Conservation (phyloP, 2,113 vertebrate genomes). For the Propithecus coquereli region DNA sequence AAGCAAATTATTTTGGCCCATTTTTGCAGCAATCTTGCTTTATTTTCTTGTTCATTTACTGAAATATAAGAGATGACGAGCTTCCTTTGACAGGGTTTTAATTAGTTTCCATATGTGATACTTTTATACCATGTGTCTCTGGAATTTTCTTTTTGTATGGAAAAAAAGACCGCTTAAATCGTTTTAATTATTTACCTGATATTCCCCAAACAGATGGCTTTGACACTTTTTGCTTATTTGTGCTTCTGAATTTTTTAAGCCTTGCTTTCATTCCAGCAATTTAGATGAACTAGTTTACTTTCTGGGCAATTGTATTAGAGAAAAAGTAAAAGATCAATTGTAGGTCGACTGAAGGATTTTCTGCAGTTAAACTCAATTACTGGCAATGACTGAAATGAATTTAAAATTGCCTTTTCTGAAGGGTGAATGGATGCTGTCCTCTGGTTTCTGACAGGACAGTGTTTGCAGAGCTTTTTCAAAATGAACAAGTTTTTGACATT, state of each 20-base stretch:
- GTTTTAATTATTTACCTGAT: slow-evolving; percentile 76
- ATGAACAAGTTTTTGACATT: slow-evolving; percentile 47
- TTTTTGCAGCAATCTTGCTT: slow-evolving; percentile 64
- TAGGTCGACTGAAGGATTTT: slow-evolving; percentile 83
- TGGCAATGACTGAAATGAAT: slow-evolving; percentile 78
- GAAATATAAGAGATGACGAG: slow-evolving; percentile 70
- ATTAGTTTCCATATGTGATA: slow-evolving; percentile 82
- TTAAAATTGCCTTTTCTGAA: slow-evolving; percentile 77
- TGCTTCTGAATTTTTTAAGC: background rate
- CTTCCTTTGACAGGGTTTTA: slow-evolving; percentile 79
- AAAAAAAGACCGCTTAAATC: slow-evolving; percentile 63
- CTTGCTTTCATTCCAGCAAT: slow-evolving; percentile 50
- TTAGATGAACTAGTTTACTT: slow-evolving; percentile 59
- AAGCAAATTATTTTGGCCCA: slow-evolving; percentile 53
- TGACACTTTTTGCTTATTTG: slow-evolving; percentile 53
- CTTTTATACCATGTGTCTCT: slow-evolving; percentile 72
- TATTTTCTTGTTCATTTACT: slow-evolving; percentile 70
- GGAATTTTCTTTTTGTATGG: slow-evolving; percentile 69
- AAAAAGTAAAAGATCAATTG: slow-evolving; percentile 75
- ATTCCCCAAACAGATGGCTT: slow-evolving; percentile 72
- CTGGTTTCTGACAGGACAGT: slow-evolving; percentile 55
- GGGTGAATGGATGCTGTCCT: slow-evolving; percentile 46
- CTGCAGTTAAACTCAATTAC: slow-evolving; percentile 80
- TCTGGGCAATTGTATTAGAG: slow-evolving; percentile 67
- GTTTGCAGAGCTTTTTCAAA: slow-evolving; percentile 37